Base-by-base conservation (phyloP, 2,113 vertebrate genomes). In the Menidia beryllina region DNA sequence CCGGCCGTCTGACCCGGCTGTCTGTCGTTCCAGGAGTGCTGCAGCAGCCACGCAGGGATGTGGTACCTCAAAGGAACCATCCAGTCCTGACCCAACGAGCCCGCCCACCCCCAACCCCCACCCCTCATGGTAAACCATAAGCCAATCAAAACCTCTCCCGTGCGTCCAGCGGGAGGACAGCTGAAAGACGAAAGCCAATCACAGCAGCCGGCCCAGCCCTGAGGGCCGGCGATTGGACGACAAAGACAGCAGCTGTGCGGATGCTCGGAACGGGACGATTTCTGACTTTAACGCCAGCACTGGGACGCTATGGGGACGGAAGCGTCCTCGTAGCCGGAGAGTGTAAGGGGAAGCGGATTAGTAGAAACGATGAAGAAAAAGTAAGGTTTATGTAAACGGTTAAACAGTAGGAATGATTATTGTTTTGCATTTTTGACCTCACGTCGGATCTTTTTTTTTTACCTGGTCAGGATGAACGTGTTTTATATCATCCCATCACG, bases 1-100 rank as follows among this genome's bases (percentile, higher is more conserved):
- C 20, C 19, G n/a, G 9, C 0, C n/a, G 38, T 17, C 8, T 21
- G 9, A 25, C 63, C 48, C 8, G 17, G 4, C 71, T 0, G 27
- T 47, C 11, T 75, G 7, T 80, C 7, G 57, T 78, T 84, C 1
- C 73, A 99, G 98, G 98, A 99, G 87, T 99, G 98, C 92, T 99
- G 98, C 27, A 93, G 94, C 64, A 97, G 97, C 87, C 88, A 95
- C 0, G 96, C 95, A 0, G 97, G 97, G 2, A 97, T 97, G 96
- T 99, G 98, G 98, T 98, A 98, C 79, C 96, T 99, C 68, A 99
- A 97, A 77, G 98, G 98, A 54, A 99, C 98, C 0, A 91, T 96
- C n/a, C 96, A 94, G 81, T 98, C 97, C 58, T 99, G 97, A 99
- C 95, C 61, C 20, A 5, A 85, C 94, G 90, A 61, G 3, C 12